Evolutionary conservation across 2,113 vertebrate genomes (phyloP), one percentile per base, ranked within the genome.

Genomic region (Heterochromis multidens): DNA sequence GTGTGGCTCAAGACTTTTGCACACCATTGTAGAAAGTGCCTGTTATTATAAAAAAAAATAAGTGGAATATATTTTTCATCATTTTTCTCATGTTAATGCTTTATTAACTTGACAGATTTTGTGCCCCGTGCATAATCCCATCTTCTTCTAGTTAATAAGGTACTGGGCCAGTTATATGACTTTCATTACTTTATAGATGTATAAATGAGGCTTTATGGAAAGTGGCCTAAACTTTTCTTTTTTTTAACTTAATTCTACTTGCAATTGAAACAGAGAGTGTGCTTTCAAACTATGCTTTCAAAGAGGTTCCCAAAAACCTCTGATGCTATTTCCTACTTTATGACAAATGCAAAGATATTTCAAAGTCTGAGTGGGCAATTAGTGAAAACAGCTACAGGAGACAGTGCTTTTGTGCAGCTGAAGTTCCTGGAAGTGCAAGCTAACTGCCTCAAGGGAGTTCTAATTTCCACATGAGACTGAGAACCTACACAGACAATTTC

Each of bases 321-420:
- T 57, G n/a, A 82, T 52, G 52, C 37, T 19, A 60, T 81, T 85
- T 81, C 59, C 9, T 43, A 58, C 56, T 88, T 63, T 33, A 35
- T 81, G 25, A 87, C 58, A 91, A 88, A 87, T 72, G 72, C 46
- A 58, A 65, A 83, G 77, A 61, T 74, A 79, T 62, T 9, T 83
- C 40, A 1, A 3, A 65, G 25, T 84, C 52, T 77, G 54, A 86
- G 63, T 9, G 56, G 83, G 82, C 87, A 94, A 92, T 94, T 92
- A 89, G 79, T 67, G 56, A 70, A 84, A 87, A 82, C 23, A 77
- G 37, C 57, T 60, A 76, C 78, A 40, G 59, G 76, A 86, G 89
- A 91, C 40, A 31, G 63, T 2, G 46, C 27, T 77, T 88, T 84
- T 56, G 85, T 86, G 78, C n/a, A n/a, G 72, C 56, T 85, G 77